These are phyloP conservation scores for Melinopterus prodromus DNA, from an alignment of 2,888 invertebrate genomes.

Conservation along the genomic window DNA sequence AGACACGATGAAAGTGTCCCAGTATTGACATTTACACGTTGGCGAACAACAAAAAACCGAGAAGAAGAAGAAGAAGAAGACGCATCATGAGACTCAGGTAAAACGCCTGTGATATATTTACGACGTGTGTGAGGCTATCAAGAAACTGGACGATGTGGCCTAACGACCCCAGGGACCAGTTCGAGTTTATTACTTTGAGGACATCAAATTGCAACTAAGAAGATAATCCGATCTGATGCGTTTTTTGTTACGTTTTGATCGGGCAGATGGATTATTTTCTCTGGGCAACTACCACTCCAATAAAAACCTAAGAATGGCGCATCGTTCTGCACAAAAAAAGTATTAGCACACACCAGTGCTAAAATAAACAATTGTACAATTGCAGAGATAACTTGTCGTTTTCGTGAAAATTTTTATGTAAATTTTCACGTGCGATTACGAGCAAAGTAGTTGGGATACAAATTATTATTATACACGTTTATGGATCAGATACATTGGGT, in stretches of 20 bases:
- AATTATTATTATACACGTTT: too few relatives aligned
- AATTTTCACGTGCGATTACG: too few relatives aligned
- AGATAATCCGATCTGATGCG: not conserved
- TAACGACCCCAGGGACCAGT: conserved; percentile 43
- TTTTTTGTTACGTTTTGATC: not conserved
- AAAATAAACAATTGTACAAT: too few relatives aligned
- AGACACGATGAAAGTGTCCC: conserved; percentile 53
- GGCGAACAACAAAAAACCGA: conserved; percentile 50
- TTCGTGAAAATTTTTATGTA: too few relatives aligned
- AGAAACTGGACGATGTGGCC: conserved; percentile 40
- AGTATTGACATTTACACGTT: conserved; percentile 52
- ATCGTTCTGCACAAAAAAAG: too few relatives aligned
- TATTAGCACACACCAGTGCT: too few relatives aligned
- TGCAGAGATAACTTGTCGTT: too few relatives aligned
- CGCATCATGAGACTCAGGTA: conserved; percentile 49
- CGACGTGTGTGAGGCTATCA: conserved; percentile 44
- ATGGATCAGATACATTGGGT: too few relatives aligned
- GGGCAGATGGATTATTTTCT: not conserved
- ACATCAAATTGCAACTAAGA: conserved; percentile 34
- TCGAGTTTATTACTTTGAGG: conserved; percentile 42
- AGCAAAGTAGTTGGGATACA: too few relatives aligned
- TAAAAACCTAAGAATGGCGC: too few relatives aligned
- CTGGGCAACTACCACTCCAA: not conserved
- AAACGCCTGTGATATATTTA: conserved; percentile 48
- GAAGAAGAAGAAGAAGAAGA: conserved; percentile 50